A percentile compares a stretch with the other conserved stretches of the same genome.
Evolutionary conservation across 2,113 vertebrate species (phyloP).

Genomic region (Ovibos moschatus): DNA sequence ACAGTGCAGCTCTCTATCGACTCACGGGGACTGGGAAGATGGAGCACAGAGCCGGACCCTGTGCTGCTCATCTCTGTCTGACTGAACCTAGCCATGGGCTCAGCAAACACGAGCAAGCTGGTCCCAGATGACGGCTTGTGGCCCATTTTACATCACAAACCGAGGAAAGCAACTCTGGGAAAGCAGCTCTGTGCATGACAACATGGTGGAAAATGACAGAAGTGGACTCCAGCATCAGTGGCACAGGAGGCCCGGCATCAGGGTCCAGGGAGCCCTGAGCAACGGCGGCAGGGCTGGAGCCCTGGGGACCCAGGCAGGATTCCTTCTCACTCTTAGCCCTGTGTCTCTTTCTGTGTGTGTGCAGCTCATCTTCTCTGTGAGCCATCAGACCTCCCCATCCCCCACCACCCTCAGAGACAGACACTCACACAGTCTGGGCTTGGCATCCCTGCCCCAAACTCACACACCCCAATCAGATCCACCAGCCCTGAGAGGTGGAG

Average conservation of each 20-base stretch:
- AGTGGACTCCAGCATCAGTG: not conserved
- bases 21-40: not conserved
- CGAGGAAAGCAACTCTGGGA: not conserved
- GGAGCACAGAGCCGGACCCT: not conserved
- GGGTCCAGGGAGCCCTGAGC: not conserved
- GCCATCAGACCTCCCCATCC: no score
- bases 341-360: not conserved
- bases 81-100: not conserved
- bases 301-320: not conserved
- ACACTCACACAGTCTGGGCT: not conserved
- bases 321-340: not conserved
- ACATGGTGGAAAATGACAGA: not conserved
- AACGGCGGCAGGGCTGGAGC: not conserved
- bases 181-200: not conserved
- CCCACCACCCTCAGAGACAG: not conserved
- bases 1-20: constrained; percentile 13
- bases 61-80: not conserved
- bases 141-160: not conserved
- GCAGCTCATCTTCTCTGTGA: not conserved
- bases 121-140: not conserved
- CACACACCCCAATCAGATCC: not conserved
- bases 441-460: no score
- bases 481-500: not conserved
- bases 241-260: not conserved
- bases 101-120: not conserved